Evolutionary conservation across 2,888 invertebrate species (phyloP), one percentile per base, ranked within the genome.

Genomic region (Nemoura dubitans): DNA sequence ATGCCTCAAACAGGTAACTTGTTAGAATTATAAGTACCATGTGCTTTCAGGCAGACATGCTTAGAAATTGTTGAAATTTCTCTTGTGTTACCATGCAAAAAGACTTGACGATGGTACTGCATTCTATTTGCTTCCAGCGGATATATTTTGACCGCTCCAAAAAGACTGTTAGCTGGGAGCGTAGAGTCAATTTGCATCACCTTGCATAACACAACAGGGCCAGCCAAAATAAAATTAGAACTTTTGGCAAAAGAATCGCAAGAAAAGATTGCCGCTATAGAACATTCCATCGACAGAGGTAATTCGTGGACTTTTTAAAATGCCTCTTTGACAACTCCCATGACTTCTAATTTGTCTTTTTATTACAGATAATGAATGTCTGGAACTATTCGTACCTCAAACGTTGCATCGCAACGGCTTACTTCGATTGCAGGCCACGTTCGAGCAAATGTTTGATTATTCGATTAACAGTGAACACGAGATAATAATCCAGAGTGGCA

Each of bases 401-500:
- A 87, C 87, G 7, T 36, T 78, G n/a, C 78, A 87, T 43, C 21
- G 78, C 21, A 29, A 77, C 14, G 88, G 85, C 25, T 81, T 87
- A 1, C 87, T 88, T 5, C 87, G 87, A 27, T 36, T 88, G 1
- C 84, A 88, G 77, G 86, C 86, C 42, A 83, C 90, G 76, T 92
- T 92, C 88, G 91, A 92, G 83, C 91, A 91, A 82, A 89, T 91
- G 87, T 91, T 91, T 0, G 90, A 91, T 86, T 92, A 92, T 89
- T 89, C 89, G n/a, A 91, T 92, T 7, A 90, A 91, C 28, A 89
- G 90, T 6, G 90, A 90, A 59, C 91, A 91, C 87, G 91, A 91
- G 0, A 89, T 94, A 0, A 89, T 91, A 1, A 91, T 94, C 21
- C 92, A 93, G 42, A 92, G 93, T n/a, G 91, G 93, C n/a, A 92